Percentiles rank a stretch among this genome's conserved stretches.
phyloP scores from a whole-genome alignment of 2,888 invertebrate genomes.

The Epirrita christyi region DNA sequence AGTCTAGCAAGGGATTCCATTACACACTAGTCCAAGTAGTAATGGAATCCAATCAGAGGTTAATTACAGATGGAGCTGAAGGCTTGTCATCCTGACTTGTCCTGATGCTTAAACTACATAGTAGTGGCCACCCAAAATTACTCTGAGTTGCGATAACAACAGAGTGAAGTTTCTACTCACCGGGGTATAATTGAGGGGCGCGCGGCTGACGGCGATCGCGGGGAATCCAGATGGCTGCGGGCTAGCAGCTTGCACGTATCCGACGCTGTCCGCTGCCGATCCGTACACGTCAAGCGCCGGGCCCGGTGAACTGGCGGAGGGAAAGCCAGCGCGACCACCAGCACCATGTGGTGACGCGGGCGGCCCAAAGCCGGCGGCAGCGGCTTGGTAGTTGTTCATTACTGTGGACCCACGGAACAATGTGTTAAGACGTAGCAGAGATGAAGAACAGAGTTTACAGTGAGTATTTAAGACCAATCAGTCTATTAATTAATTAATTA shows the following conservation, averaged over 20 bases:
- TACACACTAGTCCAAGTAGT: no score
- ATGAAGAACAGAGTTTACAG: no score
- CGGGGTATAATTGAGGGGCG: constrained; percentile 96
- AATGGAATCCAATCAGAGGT: no score
- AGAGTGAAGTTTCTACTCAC: constrained; percentile 86
- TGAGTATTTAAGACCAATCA: no score
- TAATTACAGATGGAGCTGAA: no score
- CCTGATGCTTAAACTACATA: no score
- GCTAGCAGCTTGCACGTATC: constrained; percentile 98
- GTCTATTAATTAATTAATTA: no score
- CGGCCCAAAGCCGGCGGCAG: constrained; percentile 91
- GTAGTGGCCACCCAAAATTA: no score
- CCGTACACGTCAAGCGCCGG: constrained; percentile 97
- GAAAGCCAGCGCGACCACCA: constrained; percentile 91
- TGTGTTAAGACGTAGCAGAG: neutral
- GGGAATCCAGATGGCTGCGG: constrained; percentile 98
- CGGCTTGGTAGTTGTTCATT: constrained; percentile 98
- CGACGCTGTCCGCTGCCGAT: constrained; percentile 94
- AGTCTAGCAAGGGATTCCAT: no score
- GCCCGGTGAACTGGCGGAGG: constrained; percentile 96
- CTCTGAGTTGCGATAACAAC: no score
- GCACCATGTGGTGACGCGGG: constrained; percentile 93
- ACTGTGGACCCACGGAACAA: constrained; percentile 85
- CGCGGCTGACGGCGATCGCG: constrained; percentile 96
- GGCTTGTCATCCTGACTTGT: no score